Conservation (phyloP, 2,113 vertebrate genomes). For the Chlamydotis undulata region DNA sequence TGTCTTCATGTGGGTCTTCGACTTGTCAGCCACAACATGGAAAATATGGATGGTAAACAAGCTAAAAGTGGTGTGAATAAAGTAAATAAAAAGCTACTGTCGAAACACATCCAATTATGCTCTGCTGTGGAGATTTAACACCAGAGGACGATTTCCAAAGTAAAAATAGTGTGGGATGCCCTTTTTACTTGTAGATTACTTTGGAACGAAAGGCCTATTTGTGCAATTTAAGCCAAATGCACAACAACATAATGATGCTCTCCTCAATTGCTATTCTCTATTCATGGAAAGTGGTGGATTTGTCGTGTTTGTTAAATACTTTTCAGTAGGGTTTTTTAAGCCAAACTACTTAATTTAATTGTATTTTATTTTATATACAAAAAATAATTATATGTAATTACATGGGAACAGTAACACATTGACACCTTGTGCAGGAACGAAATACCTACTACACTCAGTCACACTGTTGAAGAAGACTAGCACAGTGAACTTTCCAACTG, state of each 20-base stretch:
- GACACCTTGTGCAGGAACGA: not conserved
- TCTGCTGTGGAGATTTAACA: conserved; percentile 27
- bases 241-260: not conserved
- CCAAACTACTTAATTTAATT: not conserved
- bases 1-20: conserved; percentile 13
- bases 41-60: conserved; percentile 49
- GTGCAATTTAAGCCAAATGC: conserved; percentile 50
- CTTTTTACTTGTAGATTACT: conserved; percentile 23
- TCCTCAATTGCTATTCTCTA: not conserved
- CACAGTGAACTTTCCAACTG: not conserved
- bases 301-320: not conserved
- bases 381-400: conserved; percentile 13
- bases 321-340: not conserved
- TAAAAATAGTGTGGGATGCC: conserved; percentile 37
- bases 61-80: conserved; percentile 23
- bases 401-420: not conserved
- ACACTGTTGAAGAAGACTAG: not conserved
- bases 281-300: not conserved
- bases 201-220: conserved; percentile 48
- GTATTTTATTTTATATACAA: not conserved
- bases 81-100: conserved; percentile 35
- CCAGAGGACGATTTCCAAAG: conserved; percentile 26
- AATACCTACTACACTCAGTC: not conserved
- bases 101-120: conserved; percentile 9
- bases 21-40: conserved; percentile 37